Evolutionary conservation across 2,888 invertebrate species (phyloP).

Genomic region (Himalopsyche tibetana): DNA sequence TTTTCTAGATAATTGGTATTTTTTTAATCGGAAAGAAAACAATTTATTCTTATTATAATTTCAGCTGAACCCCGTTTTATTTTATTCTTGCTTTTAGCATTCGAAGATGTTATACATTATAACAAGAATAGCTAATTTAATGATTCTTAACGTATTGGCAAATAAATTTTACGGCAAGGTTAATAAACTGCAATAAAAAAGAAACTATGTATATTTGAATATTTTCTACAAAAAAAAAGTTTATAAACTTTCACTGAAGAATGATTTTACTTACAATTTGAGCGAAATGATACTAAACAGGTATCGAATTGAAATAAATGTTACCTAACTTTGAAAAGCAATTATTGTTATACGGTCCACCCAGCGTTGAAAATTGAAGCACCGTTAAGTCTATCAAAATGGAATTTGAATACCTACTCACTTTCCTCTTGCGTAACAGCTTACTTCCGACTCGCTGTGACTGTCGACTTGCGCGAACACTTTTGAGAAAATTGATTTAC

Average conservation of each 20-base stretch:
- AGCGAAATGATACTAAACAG: background rate
- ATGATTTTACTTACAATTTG: background rate
- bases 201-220: too few relatives aligned
- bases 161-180: too few relatives aligned
- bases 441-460: background rate
- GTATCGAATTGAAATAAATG: background rate
- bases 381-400: conserved; percentile 1
- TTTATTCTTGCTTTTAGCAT: too few relatives aligned
- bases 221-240: background rate
- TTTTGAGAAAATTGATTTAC: background rate
- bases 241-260: background rate
- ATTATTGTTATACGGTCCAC: conserved; percentile 27
- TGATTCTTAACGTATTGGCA: too few relatives aligned
- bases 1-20: too few relatives aligned
- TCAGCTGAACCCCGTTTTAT: too few relatives aligned
- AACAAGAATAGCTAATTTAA: too few relatives aligned
- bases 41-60: too few relatives aligned
- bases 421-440: conserved; percentile 5
- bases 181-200: too few relatives aligned
- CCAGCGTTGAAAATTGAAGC: conserved; percentile 26
- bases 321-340: conserved; percentile 11
- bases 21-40: too few relatives aligned
- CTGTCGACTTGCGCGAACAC: background rate
- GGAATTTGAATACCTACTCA: conserved; percentile 17
- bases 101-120: too few relatives aligned